Percentiles rank a stretch among this genome's conserved stretches.
Evolutionary conservation across 2,888 invertebrate genomes (phyloP).

Genomic region (Punctoribates punctum): DNA sequence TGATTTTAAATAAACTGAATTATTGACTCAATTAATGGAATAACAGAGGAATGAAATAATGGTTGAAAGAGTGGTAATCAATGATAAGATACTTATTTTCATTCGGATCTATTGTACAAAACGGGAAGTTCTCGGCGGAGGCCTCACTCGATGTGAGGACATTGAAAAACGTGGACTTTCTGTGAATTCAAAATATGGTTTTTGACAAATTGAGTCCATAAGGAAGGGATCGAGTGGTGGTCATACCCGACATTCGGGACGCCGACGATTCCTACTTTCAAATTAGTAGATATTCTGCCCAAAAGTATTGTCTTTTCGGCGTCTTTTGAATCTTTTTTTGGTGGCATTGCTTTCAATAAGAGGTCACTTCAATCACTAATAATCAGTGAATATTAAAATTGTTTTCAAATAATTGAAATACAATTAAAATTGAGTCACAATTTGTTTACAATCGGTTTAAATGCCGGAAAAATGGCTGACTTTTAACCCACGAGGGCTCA

Average conservation of each 20-base stretch:
- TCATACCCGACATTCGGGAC: constrained; percentile 88
- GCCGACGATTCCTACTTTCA: constrained; percentile 84
- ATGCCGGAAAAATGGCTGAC: constrained; percentile 27
- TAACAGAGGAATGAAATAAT: not conserved
- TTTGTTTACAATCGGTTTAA: not conserved
- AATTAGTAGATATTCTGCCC: constrained; percentile 90
- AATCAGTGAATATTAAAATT: not conserved
- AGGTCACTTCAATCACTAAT: not conserved
- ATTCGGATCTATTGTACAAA: constrained; percentile 99
- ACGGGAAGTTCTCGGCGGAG: constrained; percentile 97
- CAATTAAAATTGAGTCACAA: not conserved
- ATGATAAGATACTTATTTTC: constrained; percentile 83
- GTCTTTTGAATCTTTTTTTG: constrained; percentile 67
- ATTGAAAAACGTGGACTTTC: constrained; percentile 98
- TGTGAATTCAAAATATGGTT: constrained; percentile 48
- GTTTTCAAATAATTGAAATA: not conserved
- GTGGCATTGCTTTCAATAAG: constrained; percentile 55
- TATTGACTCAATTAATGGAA: not conserved
- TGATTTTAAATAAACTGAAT: too few species aligned
- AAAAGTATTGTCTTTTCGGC: constrained; percentile 68
- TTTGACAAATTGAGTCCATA: not conserved
- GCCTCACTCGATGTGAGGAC: constrained; percentile 96
- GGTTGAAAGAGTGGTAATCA: not conserved
- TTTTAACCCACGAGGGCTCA: not conserved
- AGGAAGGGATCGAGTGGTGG: not conserved